Conservation (phyloP, 92 coral and sea anemone species). For the Epizoanthus stellaris region DNA sequence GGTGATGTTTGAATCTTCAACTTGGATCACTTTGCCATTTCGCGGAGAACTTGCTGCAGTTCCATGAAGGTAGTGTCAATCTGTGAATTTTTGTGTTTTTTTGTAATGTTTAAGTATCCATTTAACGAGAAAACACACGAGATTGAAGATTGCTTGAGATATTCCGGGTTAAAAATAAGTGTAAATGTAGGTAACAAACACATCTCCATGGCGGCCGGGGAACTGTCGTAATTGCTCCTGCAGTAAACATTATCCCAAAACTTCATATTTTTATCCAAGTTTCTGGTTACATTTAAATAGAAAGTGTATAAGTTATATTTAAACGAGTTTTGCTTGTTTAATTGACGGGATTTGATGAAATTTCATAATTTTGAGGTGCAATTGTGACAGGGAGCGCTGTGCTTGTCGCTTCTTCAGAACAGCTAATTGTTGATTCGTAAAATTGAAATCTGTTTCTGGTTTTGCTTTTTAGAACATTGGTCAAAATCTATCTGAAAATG, state of each 20-base stretch:
- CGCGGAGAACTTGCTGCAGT: slow-evolving; percentile 71
- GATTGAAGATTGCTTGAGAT: not conserved
- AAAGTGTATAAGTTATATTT: slow-evolving; percentile 13
- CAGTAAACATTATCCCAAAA: slow-evolving; percentile 83
- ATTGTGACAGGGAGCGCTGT: not conserved
- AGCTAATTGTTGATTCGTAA: slow-evolving; percentile 35
- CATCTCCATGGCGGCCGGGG: slow-evolving; percentile 83
- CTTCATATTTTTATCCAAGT: slow-evolving; percentile 48
- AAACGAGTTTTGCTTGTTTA: not conserved
- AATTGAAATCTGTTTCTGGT: slow-evolving; percentile 32
- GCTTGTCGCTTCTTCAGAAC: slow-evolving; percentile 29
- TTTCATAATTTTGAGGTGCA: not conserved
- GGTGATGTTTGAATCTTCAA: slow-evolving; percentile 65
- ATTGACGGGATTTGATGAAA: not conserved
- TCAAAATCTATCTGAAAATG: not conserved
- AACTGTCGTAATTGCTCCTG: slow-evolving; percentile 87
- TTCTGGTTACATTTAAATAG: slow-evolving; percentile 37
- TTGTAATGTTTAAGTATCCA: slow-evolving; percentile 75
- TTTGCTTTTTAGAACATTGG: slow-evolving; percentile 26
- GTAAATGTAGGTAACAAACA: slow-evolving; percentile 86
- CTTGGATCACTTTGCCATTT: slow-evolving; percentile 82
- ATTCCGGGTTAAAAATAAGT: slow-evolving; percentile 51
- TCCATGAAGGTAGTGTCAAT: slow-evolving; percentile 7
- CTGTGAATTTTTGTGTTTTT: slow-evolving; percentile 32
- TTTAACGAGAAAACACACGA: slow-evolving; percentile 50